Evolutionary conservation across 1,140 invertebrate genomes (phyloP), one percentile per base, ranked within the genome.

Genomic region (Lycorma delicatula): DNA sequence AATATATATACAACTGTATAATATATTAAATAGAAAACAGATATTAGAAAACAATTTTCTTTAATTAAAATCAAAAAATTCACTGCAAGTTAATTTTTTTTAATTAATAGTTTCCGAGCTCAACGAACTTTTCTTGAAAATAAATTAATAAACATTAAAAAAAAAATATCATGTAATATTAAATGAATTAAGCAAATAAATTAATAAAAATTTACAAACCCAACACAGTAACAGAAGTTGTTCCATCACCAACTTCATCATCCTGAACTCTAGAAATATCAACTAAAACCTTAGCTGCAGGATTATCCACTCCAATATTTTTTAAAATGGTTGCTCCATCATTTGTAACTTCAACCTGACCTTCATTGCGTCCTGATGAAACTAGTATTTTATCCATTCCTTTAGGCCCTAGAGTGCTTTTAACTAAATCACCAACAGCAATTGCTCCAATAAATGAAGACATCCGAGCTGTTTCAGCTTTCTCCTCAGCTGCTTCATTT

Each of bases 371-470:
- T 18, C 91, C 86, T 64, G 81, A 79, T 41, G 89, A 83, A n/a
- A 96, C 84, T 9, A 99, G 75, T 67, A 99, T 98, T 79, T 99
- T 99, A 72, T 99, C 97, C 97, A 99, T 99, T 70, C 97, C 97
- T 77, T 99, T 99, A n/a, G 97, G 97, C n/a, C 97, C 97, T 12
- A 99, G 77, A 12, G 97, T 99, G 57, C 91, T 95, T 73, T 98
- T 99, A 0, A 99, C 90, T 48, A 99, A 77, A 75, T 99, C 97
- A 16, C 97, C 97, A 69, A 99, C 96, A 5, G 95, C 93, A 69
- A 97, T 98, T 22, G 95, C 97, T 44, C 97, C 97, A 65, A 98
- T 87, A 72, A 99, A 99, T 66, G 91, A 93, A 34, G 94, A 98
- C 74, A 99, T 74, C 52, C 94, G 84, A 63, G 94, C 94, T 67